These are phyloP conservation scores for Tinea pellionella DNA, from an alignment of 2,888 invertebrate species.

Conservation along the genomic window DNA sequence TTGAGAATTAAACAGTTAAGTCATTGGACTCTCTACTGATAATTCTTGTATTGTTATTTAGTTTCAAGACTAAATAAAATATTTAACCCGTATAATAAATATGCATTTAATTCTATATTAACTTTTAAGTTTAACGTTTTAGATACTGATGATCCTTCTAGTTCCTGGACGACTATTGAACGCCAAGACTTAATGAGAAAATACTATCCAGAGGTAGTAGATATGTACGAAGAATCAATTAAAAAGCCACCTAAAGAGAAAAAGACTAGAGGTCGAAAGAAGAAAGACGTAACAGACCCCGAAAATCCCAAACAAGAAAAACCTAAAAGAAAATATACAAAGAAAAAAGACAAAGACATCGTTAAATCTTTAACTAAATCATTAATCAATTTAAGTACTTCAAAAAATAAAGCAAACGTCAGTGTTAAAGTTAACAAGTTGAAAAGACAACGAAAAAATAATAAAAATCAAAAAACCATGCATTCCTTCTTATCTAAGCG, in stretches of 20 bases:
- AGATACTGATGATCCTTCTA: conserved; percentile 57
- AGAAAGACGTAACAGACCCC: conserved; percentile 32
- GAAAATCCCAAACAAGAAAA: conserved; percentile 30
- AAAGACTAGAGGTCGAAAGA: conserved; percentile 35
- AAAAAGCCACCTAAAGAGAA: conserved; percentile 64
- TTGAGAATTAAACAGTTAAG: too few species aligned
- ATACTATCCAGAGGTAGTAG: conserved; percentile 74
- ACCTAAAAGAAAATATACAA: conserved; percentile 47
- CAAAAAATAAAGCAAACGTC: conserved; percentile 38
- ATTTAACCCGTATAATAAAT: too few species aligned
- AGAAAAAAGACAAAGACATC: conserved; percentile 27
- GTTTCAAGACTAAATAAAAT: too few species aligned
- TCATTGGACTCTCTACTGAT: too few species aligned
- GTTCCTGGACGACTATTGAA: conserved; percentile 76
- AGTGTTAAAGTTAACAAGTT: conserved; percentile 48
- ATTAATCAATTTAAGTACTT: conserved; percentile 28
- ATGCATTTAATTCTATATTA: too few species aligned
- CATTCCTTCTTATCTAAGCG: conserved; percentile 50
- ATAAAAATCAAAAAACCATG: conserved; percentile 43
- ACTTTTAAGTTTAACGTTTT: conserved; percentile 15
- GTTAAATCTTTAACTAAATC: conserved; percentile 28
- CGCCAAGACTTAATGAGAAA: conserved; percentile 72
- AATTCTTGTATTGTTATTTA: too few species aligned
- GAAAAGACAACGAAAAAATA: conserved; percentile 46
- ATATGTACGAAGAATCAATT: conserved; percentile 64